These are phyloP conservation scores for Aldrovandia affinis DNA, from an alignment of 2,797 vertebrate species.

Conservation along the genomic window DNA sequence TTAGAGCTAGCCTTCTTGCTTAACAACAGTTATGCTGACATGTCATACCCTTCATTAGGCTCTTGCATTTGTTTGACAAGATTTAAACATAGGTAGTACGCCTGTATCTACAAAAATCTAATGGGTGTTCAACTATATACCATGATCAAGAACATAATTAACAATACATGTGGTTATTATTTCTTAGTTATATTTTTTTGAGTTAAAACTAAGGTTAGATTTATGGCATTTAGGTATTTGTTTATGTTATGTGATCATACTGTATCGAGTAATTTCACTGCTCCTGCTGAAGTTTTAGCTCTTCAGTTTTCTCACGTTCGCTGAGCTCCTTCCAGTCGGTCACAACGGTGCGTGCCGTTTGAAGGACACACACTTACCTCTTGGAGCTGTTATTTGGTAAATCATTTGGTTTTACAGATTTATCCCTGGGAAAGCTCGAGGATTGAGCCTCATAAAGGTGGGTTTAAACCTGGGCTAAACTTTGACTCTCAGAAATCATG, in stretches of 20 bases:
- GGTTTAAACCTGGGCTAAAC: constrained; percentile 11
- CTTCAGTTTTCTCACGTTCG: not conserved
- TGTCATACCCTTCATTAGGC: not conserved
- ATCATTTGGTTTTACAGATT: constrained; percentile 14
- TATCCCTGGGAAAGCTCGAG: constrained; percentile 3
- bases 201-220: not conserved
- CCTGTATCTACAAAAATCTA: not conserved
- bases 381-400: constrained; percentile 8
- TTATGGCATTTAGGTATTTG: not conserved
- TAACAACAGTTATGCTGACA: not conserved
- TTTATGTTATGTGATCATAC: not conserved
- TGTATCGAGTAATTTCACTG: not conserved
- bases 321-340: not conserved
- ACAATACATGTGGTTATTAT: not conserved
- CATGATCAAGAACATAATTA: not conserved
- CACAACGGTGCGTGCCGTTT: not conserved
- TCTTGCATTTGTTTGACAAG: not conserved
- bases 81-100: not conserved
- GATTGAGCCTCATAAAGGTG: constrained; percentile 16
- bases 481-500: constrained; percentile 21
- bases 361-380: not conserved
- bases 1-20: not conserved
- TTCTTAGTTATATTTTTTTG: not conserved
- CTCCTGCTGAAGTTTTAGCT: not conserved
- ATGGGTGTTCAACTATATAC: not conserved